phyloP scores from a whole-genome alignment of 2,113 vertebrate genomes.

The Eulacestoma nigropectus region DNA sequence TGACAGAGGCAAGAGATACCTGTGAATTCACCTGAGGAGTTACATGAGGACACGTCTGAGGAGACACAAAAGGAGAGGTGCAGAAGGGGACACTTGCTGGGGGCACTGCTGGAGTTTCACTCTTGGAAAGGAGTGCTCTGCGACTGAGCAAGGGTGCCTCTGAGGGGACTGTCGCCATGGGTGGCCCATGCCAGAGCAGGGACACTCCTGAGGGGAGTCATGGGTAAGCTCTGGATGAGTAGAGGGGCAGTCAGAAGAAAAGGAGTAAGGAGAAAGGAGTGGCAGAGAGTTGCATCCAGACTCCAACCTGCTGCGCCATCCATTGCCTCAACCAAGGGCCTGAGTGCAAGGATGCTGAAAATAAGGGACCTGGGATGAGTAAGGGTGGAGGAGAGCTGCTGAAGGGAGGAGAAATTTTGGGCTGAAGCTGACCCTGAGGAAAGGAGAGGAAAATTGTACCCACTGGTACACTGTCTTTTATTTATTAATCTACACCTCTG shows the following conservation, averaged over 20 bases:
- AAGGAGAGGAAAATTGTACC: background rate
- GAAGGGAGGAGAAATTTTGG: background rate
- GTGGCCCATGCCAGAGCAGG: background rate
- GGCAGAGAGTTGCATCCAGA: background rate
- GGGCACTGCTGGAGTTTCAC: background rate
- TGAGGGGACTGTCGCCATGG: background rate
- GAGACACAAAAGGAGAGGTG: background rate
- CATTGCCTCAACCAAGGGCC: accelerated
- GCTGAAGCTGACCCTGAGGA: background rate
- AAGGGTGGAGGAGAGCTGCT: background rate
- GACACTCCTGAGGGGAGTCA: background rate
- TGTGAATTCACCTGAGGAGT: background rate
- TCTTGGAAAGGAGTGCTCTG: background rate
- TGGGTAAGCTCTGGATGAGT: background rate
- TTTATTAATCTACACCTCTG: background rate
- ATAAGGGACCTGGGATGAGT: background rate
- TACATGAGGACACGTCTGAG: background rate
- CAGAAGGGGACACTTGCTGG: background rate
- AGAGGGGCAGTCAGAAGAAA: background rate
- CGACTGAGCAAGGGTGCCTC: background rate
- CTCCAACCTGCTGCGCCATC: background rate
- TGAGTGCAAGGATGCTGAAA: background rate
- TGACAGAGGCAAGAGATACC: background rate
- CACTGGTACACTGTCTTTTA: background rate
- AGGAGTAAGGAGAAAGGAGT: background rate